Base-by-base conservation (phyloP, 2,888 invertebrate genomes). In the Agrypnus murinus region DNA sequence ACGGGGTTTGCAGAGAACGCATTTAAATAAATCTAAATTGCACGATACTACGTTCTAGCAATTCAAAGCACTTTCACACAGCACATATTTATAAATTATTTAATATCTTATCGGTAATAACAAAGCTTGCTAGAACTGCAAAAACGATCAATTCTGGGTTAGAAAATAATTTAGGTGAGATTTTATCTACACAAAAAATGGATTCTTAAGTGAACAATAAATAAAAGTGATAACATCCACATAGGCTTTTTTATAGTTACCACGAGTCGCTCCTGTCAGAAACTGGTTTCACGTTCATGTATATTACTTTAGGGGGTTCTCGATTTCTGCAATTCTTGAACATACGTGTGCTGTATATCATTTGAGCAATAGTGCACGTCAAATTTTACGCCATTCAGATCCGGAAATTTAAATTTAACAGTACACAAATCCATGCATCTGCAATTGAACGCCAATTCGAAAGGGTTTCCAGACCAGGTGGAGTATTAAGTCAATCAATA, bases 401-500 rank as follows among this genome's bases (percentile, higher is more conserved):
- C 1, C 15, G 38, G 36, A 55, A 36, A 55, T 55, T 10, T 55
- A 36, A 55, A 55, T 55, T 38, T 34, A 36, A 36, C 55, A 9
- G 34, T 36, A 36, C 38, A 55, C 36, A 36, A 12, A 36, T 55
- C 55, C 31, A 34, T 55, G 38, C 36, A 55, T 8, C 55, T 55
- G 55, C 55, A 55, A 36, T 36, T 17, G 36, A 55, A 55, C 36
- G 12, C 5, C 32, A 10, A 15, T 55, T 55, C 36, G 55, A 36
- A 55, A 55, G 15, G 55, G 55, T 55, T 53, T 36, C 36, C 17
- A 38, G 36, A 55, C 17, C 55, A 15, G 55, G 55, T 55, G 55
- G 38, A 36, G 55, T 38, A 55, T 55, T 55, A 55, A 55, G 55
- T 55, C 55, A 55, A 55, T 55, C 55, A 55, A 55, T 55, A 55